Base-by-base conservation (phyloP, 1,140 invertebrate genomes). In the Monochamus saltuarius region DNA sequence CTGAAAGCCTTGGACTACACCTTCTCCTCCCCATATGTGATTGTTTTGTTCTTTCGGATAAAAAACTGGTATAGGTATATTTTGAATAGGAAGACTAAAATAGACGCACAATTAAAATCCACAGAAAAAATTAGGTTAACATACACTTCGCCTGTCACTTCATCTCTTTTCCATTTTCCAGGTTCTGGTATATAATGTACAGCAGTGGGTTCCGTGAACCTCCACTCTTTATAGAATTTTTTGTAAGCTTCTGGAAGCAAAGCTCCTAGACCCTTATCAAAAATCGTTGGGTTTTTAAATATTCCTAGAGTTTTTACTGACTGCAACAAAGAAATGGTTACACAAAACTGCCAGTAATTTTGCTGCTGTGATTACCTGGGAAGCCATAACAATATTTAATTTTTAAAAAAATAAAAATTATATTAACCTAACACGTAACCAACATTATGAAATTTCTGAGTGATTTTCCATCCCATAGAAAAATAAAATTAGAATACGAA, bases 21-120 rank as follows among this genome's bases (percentile, higher is more conserved):
- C 92, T 81, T 99, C 97, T 7, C 97, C 97, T 64, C 95, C 97
- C 95, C 95, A 99, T 51, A 99, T 81, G 17, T 95, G 95, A 49
- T 88, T 51, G 75, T 98, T 78, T 55, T 87, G 78, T 80, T 98
- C 92, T 52, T 84, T 80, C 2, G 94, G 91, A 74, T 86, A 89
- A 56, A 84, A 81, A 0, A 96, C 66, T 2, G 88, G 88, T 16
- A 98, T 78, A n/a, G 89, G 85, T 56, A 87, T 67, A 81, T 94
- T 91, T 75, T 94, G 87, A 19, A 94, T 78, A 13, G 84, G 85
- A 50, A 75, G 64, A 19, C 85, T 87, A 62, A 14, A 79, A 77
- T 58, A 40, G 29, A 7, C 49, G 7, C 0, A 14, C n/a, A 16
- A 55, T 56, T 36, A 43, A 11, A 36, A 45, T 40, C 56, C 6